A percentile compares a stretch with the other conserved stretches of the same genome.
Evolutionary conservation across 2,113 vertebrate species (phyloP).

Genomic region (Ailuropoda melanoleuca): DNA sequence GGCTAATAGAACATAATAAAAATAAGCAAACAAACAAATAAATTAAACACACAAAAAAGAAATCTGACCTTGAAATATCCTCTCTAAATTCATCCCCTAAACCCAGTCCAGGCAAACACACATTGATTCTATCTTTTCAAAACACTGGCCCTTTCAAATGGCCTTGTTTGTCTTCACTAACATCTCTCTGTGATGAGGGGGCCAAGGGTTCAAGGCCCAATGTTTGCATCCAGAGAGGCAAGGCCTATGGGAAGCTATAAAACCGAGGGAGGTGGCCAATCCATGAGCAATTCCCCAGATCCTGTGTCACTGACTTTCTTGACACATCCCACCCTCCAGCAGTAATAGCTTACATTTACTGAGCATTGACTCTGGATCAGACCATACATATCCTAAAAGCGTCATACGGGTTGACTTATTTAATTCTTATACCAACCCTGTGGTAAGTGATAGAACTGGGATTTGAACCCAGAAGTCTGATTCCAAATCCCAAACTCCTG

Average conservation of each 20-base stretch:
- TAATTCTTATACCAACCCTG: background rate
- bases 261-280: background rate
- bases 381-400: background rate
- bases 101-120: background rate
- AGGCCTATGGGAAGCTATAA: background rate
- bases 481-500: background rate
- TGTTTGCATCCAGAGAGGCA: background rate
- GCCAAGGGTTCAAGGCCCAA: background rate
- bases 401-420: background rate
- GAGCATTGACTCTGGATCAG: background rate
- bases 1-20: too few species aligned
- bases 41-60: background rate
- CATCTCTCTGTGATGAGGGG: background rate
- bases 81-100: background rate
- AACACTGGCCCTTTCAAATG: background rate
- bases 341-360: background rate
- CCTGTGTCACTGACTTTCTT: background rate
- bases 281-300: background rate
- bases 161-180: conserved; percentile 25
- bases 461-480: conserved; percentile 29
- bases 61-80: background rate
- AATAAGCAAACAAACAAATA: too few species aligned
- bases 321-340: background rate
- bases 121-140: background rate
- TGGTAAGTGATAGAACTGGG: background rate